phyloP scores from a whole-genome alignment of 2,888 invertebrate genomes.

The Spisula subtruncata region DNA sequence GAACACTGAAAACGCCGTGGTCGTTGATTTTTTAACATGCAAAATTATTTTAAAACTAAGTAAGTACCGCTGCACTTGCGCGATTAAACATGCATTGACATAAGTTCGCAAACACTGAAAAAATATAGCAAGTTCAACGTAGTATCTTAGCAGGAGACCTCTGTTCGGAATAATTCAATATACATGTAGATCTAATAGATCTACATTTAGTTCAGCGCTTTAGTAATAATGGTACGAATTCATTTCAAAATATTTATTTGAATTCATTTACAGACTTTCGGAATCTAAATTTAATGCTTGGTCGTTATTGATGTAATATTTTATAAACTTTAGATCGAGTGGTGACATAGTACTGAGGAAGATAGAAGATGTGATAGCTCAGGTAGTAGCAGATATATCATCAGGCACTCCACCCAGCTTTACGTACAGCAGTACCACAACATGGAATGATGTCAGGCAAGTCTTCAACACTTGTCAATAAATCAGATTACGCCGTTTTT shows the following conservation, averaged over 20 bases:
- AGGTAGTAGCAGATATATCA: constrained; percentile 70
- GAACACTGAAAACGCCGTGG: no score
- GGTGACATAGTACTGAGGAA: constrained; percentile 72
- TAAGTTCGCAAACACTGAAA: no score
- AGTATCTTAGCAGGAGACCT: no score
- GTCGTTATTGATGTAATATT: neutral
- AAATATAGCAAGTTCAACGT: no score
- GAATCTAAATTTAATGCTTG: neutral
- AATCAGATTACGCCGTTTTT: neutral
- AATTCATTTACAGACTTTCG: neutral
- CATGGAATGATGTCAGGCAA: constrained; percentile 78
- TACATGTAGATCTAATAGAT: no score
- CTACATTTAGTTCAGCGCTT: no score
- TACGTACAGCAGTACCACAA: constrained; percentile 71
- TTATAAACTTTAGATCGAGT: neutral
- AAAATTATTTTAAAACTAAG: no score
- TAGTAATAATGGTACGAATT: neutral
- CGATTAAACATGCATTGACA: no score
- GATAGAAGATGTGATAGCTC: constrained; percentile 75
- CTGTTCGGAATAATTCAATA: no score
- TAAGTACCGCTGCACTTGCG: no score
- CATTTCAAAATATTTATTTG: neutral
- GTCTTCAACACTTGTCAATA: neutral
- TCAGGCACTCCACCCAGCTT: constrained; percentile 72
- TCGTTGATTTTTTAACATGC: no score